Base-by-base conservation (phyloP, 2,797 vertebrate genomes). In the Pseudochirops corinnae region DNA sequence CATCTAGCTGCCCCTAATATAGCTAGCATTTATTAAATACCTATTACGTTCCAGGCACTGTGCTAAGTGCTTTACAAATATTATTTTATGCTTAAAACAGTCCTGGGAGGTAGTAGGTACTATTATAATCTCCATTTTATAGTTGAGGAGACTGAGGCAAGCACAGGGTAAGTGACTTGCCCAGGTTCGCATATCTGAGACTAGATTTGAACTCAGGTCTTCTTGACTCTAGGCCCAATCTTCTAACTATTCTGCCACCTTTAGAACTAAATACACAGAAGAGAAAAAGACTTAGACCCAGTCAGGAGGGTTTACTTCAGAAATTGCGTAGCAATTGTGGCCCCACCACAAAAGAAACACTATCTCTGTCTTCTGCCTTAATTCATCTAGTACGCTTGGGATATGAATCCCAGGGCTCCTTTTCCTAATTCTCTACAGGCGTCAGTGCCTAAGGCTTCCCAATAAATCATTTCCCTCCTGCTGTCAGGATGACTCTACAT, bases 381-480 rank as follows among this genome's bases (percentile, higher is more conserved):
- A 12, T 94, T 97, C 18, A 46, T 67, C 55, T 92, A 55, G 5
- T 0, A 53, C 3, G 67, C 29, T 55, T 96, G 39, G 50, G 82
- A 94, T 14, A 29, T 16, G 56, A 90, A 93, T 53, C 52, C 29
- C 28, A 56, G 9, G 16, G 28, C 33, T 57, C 93, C 2, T 33
- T 0, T 0, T n/a, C 11, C 24, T 21, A 5, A 5, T 39, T 0
- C 56, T 95, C 55, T 91, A 16, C 52, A 92, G 93, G 92, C 56
- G 39, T 31, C 92, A 90, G 55, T 24, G 74, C 0, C 96, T 74
- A 94, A 16, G 94, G n/a, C 57, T 67, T 90, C 91, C 95, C 92
- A 0, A 53, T 53, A 87, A 18, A 39, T 29, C 67, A 93, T 93
- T 87, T 11, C 92, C 96, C 94, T 55, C 39, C 24, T 87, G 74